Evolutionary conservation across 2,797 vertebrate species (phyloP).

Genomic region (Rhinichthys osculus): DNA sequence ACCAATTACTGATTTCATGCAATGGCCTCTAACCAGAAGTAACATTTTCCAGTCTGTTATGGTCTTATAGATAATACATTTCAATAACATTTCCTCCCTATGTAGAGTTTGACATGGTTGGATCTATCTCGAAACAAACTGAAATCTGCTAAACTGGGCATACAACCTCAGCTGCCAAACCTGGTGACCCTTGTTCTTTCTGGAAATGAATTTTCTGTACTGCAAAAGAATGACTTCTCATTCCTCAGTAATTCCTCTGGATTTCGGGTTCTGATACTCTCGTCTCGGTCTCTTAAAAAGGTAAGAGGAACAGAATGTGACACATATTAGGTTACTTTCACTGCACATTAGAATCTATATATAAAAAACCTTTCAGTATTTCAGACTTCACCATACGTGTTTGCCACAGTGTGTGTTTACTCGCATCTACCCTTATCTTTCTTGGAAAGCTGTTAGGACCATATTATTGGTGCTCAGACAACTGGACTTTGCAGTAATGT

Average conservation of each 20-base stretch:
- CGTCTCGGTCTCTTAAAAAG: constrained; percentile 81
- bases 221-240: constrained; percentile 82
- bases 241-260: constrained; percentile 82
- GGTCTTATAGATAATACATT: neutral
- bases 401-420: constrained; percentile 18
- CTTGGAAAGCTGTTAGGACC: neutral
- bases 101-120: constrained; percentile 84
- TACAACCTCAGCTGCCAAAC: constrained; percentile 79
- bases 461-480: neutral
- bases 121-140: constrained; percentile 88
- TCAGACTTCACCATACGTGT: neutral
- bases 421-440: constrained; percentile 9
- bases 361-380: neutral
- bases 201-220: constrained; percentile 77
- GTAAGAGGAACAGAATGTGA: constrained; percentile 73
- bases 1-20: neutral
- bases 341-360: neutral
- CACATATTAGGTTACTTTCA: neutral
- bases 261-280: constrained; percentile 84
- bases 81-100: constrained; percentile 41
- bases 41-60: neutral
- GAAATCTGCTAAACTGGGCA: constrained; percentile 81
- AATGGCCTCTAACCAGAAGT: neutral
- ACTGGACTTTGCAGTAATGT: neutral
- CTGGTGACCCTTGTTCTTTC: constrained; percentile 81